Percentiles rank a stretch among this genome's conserved stretches.
Evolutionary conservation across 2,797 vertebrate genomes (phyloP).

Genomic region (Bucorvus abyssinicus): DNA sequence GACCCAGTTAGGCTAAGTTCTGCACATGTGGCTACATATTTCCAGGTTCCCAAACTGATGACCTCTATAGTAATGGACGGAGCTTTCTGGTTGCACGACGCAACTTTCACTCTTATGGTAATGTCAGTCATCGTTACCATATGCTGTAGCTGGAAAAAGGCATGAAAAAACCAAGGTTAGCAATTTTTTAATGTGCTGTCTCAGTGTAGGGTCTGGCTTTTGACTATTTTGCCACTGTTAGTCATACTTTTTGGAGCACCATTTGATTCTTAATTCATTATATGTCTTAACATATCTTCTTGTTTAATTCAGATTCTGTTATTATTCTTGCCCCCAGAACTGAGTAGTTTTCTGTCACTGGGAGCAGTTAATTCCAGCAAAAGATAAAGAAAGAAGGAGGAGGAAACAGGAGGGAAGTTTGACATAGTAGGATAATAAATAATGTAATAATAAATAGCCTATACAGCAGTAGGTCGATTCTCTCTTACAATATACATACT

Average conservation of each 20-base stretch:
- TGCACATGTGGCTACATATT: neutral
- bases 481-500: neutral
- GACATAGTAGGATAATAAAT: neutral
- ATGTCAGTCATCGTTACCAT: neutral
- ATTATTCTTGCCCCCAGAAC: neutral
- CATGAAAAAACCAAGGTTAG: neutral
- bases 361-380: neutral
- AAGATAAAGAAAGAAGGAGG: neutral
- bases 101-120: neutral
- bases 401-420: neutral
- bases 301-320: neutral
- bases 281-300: neutral
- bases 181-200: neutral
- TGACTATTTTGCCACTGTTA: neutral
- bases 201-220: neutral
- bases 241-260: neutral
- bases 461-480: fast-evolving
- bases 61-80: neutral
- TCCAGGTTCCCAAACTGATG: neutral
- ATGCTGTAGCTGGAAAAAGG: neutral
- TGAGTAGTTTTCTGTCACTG: neutral
- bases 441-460: neutral
- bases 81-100: neutral
- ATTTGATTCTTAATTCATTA: neutral
- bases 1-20: neutral